Base-by-base conservation (phyloP, 2,113 vertebrate species). In the Carassius gibelio region DNA sequence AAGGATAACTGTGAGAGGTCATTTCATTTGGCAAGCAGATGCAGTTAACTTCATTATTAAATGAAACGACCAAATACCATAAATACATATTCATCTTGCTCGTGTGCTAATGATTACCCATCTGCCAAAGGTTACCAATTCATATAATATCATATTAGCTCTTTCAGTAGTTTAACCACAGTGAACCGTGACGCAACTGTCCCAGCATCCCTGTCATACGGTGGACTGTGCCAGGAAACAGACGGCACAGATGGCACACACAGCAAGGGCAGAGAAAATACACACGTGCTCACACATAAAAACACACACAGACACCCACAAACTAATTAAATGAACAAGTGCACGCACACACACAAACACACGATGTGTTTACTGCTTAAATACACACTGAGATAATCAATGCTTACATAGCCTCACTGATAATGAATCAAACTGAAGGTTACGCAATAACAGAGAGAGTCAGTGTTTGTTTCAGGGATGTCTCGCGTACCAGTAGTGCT, bases 241-340 rank as follows among this genome's bases (percentile, higher is more conserved):
- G 85, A 72, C 9, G 72, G 77, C 17, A 66, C 85, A 88, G 87
- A 88, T 88, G 87, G 87, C 78, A 57, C 77, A 76, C 85, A 82
- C 87, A 86, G 82, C 82, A 55, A 76, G 87, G 72, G 81, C 52
- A 81, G n/a, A 48, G 76, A 34, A 50, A 83, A 71, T 13, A 81
- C 87, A 81, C 84, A 88, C 75, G 38, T 66, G 50, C 81, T 36
- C 81, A 69, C 26, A 72, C 78, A 71, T 45, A 81, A 48, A 82
- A 23, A 82, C 83, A 76, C 83, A 69, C 79, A 78, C 75, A 78
- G 38, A 85, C 75, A 79, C 61, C 30, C 83, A 68, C 75, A 23
- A 5, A 52, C 30, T 0, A 36, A 55, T 82, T 21, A 42, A 55
- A 72, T 17, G 10, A 30, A 78, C 42, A 45, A 36, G 7, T 52